Conservation (phyloP, 2,113 vertebrate genomes). For the Edolisoma coerulescens region DNA sequence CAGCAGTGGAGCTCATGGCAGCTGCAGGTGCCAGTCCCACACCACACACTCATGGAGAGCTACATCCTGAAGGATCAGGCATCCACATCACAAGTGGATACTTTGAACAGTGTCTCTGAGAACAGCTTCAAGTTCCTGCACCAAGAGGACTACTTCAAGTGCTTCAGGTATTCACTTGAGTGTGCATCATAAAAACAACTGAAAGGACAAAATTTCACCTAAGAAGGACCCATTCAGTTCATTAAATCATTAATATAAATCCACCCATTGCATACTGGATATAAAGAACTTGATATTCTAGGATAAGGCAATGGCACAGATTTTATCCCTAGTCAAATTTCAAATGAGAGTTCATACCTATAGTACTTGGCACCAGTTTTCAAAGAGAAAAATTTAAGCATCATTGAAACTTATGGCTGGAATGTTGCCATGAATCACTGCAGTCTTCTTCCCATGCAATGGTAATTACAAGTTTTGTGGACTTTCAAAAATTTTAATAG, state of each 20-base stretch:
- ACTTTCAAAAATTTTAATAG: not conserved
- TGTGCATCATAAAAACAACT: not conserved
- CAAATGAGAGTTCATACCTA: not conserved
- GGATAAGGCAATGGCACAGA: not conserved
- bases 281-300: not conserved
- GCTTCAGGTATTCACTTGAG: not conserved
- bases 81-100: not conserved
- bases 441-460: not conserved
- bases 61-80: not conserved
- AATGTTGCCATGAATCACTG: not conserved
- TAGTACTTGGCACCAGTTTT: not conserved
- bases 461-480: not conserved
- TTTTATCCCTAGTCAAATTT: not conserved
- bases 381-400: not conserved
- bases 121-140: not conserved
- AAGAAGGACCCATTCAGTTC: not conserved
- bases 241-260: not conserved
- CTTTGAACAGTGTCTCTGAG: not conserved
- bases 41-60: not conserved
- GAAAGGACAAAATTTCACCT: not conserved
- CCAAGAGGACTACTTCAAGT: not conserved
- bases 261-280: not conserved
- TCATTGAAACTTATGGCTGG: not conserved
- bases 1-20: not conserved
- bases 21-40: not conserved